Evolutionary conservation across 2,113 vertebrate species (phyloP), one percentile per base, ranked within the genome.

Genomic region (Podarcis cretensis): DNA sequence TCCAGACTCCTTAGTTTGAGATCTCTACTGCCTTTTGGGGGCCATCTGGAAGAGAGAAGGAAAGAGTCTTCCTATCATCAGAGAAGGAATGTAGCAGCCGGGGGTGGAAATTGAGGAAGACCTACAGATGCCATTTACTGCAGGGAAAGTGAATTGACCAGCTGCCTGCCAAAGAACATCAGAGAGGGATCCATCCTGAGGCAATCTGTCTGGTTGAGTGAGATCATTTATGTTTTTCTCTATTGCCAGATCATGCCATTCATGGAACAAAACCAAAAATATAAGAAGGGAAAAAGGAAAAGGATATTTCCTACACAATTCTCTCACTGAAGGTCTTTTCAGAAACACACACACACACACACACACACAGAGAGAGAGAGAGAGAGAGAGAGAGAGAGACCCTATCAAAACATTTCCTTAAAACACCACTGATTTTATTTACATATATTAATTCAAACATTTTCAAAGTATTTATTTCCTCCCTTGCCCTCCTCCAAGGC

Each of bases 141-240:
- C n/a, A 0, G 90, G 82, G 92, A 87, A 86, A 84, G 57, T 88
- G 90, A 92, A 54, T 81, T 89, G 93, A 87, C 93, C 94, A 92
- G 93, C 94, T 95, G 92, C 91, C 89, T 95, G 94, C 90, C 93
- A 94, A 91, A 74, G 18, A 87, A 18, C 40, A 0, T 90, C 91
- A 92, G 86, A 16, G 87, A 77, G 65, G 76, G 86, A 85, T 91
- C 87, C 65, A 21, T 43, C 89, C 86, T 59, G 77, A 7, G 87
- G 89, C 78, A 88, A 92, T 91, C 87, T 92, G 88, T 92, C 93
- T 90, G 95, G 63, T 87, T 71, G 40, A 75, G 69, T 88, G 77
- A 74, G 81, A 88, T 82, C 57, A 27, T 94, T 91, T 92, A 88
- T 90, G 23, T 82, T 83, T 92, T 87, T 27, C 32, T 69, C 79